Percentiles rank a stretch among this genome's conserved stretches.
Conservation (phyloP, 2,888 invertebrate species). For the Eupithecia dodoneata region DNA sequence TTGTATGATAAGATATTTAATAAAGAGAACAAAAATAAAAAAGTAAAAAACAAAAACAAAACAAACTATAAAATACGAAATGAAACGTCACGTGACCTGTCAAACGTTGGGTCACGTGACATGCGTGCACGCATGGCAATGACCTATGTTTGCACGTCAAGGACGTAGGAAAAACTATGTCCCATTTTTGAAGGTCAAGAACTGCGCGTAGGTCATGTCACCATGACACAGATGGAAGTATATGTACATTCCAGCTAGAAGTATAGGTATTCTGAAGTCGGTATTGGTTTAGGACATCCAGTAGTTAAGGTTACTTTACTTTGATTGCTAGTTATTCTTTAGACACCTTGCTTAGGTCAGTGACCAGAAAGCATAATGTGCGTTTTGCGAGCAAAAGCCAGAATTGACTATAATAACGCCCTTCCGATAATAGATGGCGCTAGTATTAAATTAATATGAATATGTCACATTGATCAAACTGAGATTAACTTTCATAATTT, state of each 20-base stretch:
- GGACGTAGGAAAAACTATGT: slow-evolving; percentile 55
- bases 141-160: slow-evolving; percentile 64
- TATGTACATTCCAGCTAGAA: background rate
- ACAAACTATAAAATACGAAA: slow-evolving; percentile 54
- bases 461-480: too few relatives aligned
- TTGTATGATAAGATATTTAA: slow-evolving; percentile 82
- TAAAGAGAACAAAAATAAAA: slow-evolving; percentile 81
- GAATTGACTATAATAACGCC: background rate
- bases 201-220: slow-evolving; percentile 18
- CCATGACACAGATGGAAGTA: background rate
- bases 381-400: background rate
- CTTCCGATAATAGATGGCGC: background rate
- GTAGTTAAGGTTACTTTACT: background rate
- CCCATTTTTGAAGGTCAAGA: slow-evolving; percentile 68
- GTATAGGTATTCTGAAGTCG: background rate
- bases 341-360: slow-evolving; percentile 3
- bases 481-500: background rate
- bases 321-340: background rate
- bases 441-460: background rate
- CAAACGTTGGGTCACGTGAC: slow-evolving; percentile 62
- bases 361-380: background rate
- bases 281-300: background rate
- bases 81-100: slow-evolving; percentile 50
- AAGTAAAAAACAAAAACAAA: slow-evolving; percentile 64
- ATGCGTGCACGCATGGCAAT: slow-evolving; percentile 68